Evolutionary conservation across 1,140 invertebrate species (phyloP), one percentile per base, ranked within the genome.

Genomic region (Drosophila sp.): DNA sequence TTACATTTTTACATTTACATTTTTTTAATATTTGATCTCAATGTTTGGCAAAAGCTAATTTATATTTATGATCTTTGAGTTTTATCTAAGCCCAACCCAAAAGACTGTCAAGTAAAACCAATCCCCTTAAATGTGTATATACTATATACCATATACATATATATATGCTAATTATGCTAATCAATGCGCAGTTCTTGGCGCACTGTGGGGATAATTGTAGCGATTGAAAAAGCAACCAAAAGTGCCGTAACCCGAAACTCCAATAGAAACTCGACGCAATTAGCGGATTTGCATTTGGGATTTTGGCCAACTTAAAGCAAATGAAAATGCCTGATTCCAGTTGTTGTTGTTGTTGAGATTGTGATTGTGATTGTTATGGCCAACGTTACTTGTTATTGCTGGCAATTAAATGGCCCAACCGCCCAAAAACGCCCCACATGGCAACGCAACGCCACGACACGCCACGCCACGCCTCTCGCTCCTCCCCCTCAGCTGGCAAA

Each of bases 381-480:
- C 83, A 69, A 66, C 78, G 82, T 89, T 82, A 72, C 71, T 76
- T 89, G 83, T 89, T 89, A 82, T 82, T 87, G 83, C 79, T 71
- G 72, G 87, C 86, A 90, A 90, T 90, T 90, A 90, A 90, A 90
- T 76, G 41, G 75, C 74, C 59, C 80, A 79, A 67, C 59, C 67
- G 29, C 27, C 27, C 27, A 29, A 29, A 29, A 29, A 6, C 1
- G 18, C 45, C 18, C 29, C 38, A 34, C 7, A 38, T 0, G 40
- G 14, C 34, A 13, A n/a, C n/a, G n/a, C n/a, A n/a, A n/a, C n/a
- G n/a, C 18, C 27, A 8, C 25, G 25, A 34, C 25, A 8, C 58
- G 41, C 38, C 34, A n/a, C 16, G 27, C 32, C 53, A 69, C 75
- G 54, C 64, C 59, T 53, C 53, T 2, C 11, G 16, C 18, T 1